Evolutionary conservation across 2,797 vertebrate species (phyloP), one percentile per base, ranked within the genome.

Genomic region (Melanogrammus aeglefinus): DNA sequence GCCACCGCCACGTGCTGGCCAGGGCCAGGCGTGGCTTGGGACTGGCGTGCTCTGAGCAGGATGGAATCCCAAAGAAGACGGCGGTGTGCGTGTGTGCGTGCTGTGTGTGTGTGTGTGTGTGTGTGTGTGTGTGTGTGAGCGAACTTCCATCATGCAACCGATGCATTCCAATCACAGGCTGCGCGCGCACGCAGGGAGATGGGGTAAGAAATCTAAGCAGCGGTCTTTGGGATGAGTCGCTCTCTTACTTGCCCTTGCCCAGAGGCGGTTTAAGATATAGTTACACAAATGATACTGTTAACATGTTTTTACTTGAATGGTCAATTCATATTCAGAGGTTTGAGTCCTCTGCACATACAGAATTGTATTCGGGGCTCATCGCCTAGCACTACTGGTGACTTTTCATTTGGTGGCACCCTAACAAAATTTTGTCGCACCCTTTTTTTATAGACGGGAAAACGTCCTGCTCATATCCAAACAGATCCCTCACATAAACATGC

Each of bases 1-100:
- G 57, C 57, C 57, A 21, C 47, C 6, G 18, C 57, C 5, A 24
- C 63, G 12, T 79, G 80, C 78, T 80, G 80, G 82, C 75, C 72
- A 83, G 77, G 77, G 77, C 75, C 77, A 27, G 63, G n/a, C 63
- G n/a, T 4, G 2, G 13, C n/a, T n/a, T 2, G 57, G 57, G 57
- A 10, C 57, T 21, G 6, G 21, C 51, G 7, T 7, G 63, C 63
- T 69, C 63, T 13, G 63, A 27, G 63, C 9, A 21, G 6, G n/a
- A 12, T 13, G 63, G 13, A 27, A 27, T 3, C 63, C 63, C 63
- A 9, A 9, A 27, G 63, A 27, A 27, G 29, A 72, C 27, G n/a
- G n/a, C n/a, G n/a, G 3, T 3, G 0, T 14, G 9, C 33, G 27
- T 71, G 69, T 31, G 9, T 71, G 69, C 16, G 2, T 2, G 0